Evolutionary conservation across 2,113 vertebrate genomes (phyloP), one percentile per base, ranked within the genome.

Genomic region (Anoplopoma fimbria): DNA sequence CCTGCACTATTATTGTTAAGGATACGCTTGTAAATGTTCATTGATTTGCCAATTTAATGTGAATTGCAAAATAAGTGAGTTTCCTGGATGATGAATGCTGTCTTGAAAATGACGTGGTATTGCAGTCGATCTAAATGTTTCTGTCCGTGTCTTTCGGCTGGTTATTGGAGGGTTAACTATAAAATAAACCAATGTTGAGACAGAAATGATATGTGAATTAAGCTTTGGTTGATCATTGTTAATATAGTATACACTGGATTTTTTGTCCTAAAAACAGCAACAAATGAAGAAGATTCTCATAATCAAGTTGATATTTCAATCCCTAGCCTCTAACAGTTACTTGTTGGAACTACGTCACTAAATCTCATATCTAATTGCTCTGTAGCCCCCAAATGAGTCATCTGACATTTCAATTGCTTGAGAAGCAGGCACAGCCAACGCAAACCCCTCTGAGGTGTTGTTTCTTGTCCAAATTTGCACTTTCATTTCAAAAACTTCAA

Each of bases 1-100:
- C 15, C 19, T 55, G 19, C 9, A 13, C 38, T 74, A 49, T 79
- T 49, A 82, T 69, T 61, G 29, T 64, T 33, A 72, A 73, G 47
- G 38, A 72, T 69, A 31, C 58, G 45, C 34, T 80, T 62, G n/a
- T n/a, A 77, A 65, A 78, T 77, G 71, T 84, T 53, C 27, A 82
- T 75, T 62, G 61, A 82, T 81, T 79, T 71, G 47, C 79, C 57
- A 38, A 6, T 70, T 19, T n/a, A 12, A 79, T 64, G 25, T 10
- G 51, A 87, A 70, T 60, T 40, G 17, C 10, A 61, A 36, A 75
- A 31, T 34, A 62, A 15, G 9, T 13, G 15, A 2, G 6, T 23
- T 71, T 57, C 3, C 9, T 19, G 25, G 15, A 45, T 21, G 23
- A 27, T 49, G 4, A 27, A 53, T 49, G 69, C 19, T 42, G 2